Percentiles rank a stretch among this genome's conserved stretches.
Evolutionary conservation across 2,797 vertebrate genomes (phyloP).

Genomic region (Macroramphosus scolopax): DNA sequence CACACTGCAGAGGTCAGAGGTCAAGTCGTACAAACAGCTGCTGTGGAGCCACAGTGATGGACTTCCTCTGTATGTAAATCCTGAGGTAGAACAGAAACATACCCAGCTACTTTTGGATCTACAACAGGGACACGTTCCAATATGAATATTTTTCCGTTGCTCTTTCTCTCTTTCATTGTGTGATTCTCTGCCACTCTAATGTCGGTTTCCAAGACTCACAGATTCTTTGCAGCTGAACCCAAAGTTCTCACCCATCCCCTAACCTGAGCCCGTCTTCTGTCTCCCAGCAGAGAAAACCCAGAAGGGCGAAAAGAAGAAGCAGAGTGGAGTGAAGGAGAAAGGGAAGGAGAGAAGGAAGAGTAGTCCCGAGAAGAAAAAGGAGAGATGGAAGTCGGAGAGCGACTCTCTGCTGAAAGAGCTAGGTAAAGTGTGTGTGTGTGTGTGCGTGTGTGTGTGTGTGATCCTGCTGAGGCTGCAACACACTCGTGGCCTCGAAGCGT

Average conservation of each 20-base stretch:
- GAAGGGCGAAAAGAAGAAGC: slow-evolving; percentile 81
- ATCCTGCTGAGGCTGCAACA: not conserved
- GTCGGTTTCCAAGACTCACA: slow-evolving; percentile 8
- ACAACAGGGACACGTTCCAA: too few relatives aligned
- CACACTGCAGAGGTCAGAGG: too few relatives aligned
- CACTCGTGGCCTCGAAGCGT: too few relatives aligned
- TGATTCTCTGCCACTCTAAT: slow-evolving; percentile 7
- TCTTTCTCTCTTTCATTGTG: not conserved
- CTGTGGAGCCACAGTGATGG: too few relatives aligned
- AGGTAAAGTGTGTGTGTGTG: slow-evolving; percentile 75
- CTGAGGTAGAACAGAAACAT: too few relatives aligned
- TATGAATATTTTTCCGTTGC: too few relatives aligned
- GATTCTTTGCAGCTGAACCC: slow-evolving; percentile 11
- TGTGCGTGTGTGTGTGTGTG: slow-evolving; percentile 12
- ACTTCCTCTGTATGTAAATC: too few relatives aligned
- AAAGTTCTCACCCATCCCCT: too few relatives aligned
- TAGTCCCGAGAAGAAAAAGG: slow-evolving; percentile 91
- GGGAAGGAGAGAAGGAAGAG: slow-evolving; percentile 85
- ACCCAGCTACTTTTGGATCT: too few relatives aligned
- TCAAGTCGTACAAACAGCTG: too few relatives aligned
- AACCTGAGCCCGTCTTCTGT: slow-evolving; percentile 51
- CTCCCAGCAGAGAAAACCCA: slow-evolving; percentile 82
- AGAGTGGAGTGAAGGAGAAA: slow-evolving; percentile 86
- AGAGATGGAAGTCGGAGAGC: slow-evolving; percentile 87
- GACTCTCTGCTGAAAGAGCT: slow-evolving; percentile 90